phyloP scores from a whole-genome alignment of 2,888 invertebrate genomes.

The Pristionchus mayeri region DNA sequence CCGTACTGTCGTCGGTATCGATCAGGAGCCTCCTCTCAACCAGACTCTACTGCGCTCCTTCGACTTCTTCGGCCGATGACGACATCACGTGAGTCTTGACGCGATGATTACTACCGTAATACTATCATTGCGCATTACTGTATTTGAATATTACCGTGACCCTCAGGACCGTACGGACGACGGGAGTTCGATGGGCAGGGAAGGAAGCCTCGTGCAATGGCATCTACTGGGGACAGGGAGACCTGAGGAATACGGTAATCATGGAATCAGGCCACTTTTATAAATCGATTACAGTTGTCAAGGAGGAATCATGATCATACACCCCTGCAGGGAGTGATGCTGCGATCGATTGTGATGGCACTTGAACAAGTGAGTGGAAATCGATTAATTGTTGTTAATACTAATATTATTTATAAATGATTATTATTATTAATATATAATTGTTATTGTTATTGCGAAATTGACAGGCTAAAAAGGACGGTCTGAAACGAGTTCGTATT shows the following conservation, averaged over 20 bases:
- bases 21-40: not conserved
- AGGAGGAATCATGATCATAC: not conserved
- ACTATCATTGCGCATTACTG: too few relatives aligned
- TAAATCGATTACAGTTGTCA: not conserved
- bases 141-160: not conserved
- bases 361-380: not conserved
- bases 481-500: not conserved
- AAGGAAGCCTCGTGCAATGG: not conserved
- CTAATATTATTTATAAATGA: not conserved
- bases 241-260: constrained; percentile 46
- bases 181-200: not conserved
- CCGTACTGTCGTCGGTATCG: constrained; percentile 15
- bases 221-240: constrained; percentile 23
- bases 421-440: not conserved
- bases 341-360: constrained; percentile 23
- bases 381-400: not conserved
- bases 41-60: not conserved
- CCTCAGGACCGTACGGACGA: constrained; percentile 11
- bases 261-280: not conserved
- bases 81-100: not conserved
- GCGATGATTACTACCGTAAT: not conserved
- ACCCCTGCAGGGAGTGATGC: not conserved
- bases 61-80: not conserved
- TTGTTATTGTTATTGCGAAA: not conserved
- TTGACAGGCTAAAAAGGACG: constrained; percentile 5